Base-by-base conservation (phyloP, 2,888 invertebrate genomes). In the Brassicogethes aeneus region DNA sequence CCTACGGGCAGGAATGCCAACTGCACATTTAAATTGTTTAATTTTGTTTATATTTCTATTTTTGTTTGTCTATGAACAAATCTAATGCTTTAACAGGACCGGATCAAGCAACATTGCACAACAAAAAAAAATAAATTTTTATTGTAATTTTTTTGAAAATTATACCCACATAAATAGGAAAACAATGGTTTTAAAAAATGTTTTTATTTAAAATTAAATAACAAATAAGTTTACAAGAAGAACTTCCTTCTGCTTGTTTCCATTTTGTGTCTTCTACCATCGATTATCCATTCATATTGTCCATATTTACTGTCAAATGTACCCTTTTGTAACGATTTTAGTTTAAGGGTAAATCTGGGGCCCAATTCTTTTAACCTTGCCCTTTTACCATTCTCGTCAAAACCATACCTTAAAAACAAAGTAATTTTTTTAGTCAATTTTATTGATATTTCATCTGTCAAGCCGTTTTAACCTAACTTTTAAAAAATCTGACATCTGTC, bases 261-360 rank as follows among this genome's bases (percentile, higher is more conserved):
- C 84, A 97, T 80, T 56, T 88, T 84, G 68, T 96, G 95, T 15
- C 97, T 73, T 66, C 91, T 80, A 47, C 91, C 90, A 40, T 83
- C 80, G 54, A 87, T 84, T 51, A 93, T 85, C 95, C 96, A 99
- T 65, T 95, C 90, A 65, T 87, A 99, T 66, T 99, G 93, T 1
- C 97, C 99, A 56, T 81, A 85, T 70, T 95, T 94, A 36, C 93
- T 89, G 69, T 97, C 94, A 69, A 99, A 99, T 0, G 93, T 92
- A 37, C 99, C 99, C 63, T 92, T 90, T 65, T 99, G 99, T 34
- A 99, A 70, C 1, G 93, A 95, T 46, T 87, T 76, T 47, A 99
- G 70, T 64, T 89, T 89, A 29, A 99, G 69, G 0, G 99, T 99
- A 69, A 99, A 99, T 51, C 96, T 74, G 0, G 99, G 99, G 0